Base-by-base conservation (phyloP, 1,140 invertebrate species). In the Drosophila oshimai region DNA sequence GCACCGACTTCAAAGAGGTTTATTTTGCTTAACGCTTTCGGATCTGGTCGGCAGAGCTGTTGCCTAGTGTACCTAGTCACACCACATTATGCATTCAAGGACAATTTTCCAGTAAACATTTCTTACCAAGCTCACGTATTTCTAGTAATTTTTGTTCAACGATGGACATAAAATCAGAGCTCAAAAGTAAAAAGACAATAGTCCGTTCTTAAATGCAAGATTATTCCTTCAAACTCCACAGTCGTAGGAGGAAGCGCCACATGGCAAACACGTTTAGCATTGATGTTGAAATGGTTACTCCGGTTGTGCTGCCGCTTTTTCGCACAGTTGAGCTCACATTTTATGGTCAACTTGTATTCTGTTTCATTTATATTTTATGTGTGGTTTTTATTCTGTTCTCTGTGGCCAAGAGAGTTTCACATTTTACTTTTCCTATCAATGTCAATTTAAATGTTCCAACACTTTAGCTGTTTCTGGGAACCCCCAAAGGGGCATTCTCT, bases 311-410 rank as follows among this genome's bases (percentile, higher is more conserved):
- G 26, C 51, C 26, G 24, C 18, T 58, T 61, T 42, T 61, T 60
- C 18, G 58, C 53, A 24, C 36, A 62, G 53, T 71, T 71, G 44
- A 61, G 53, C 54, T 71, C 39, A 71, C 53, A 62, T 74, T 83
- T 84, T 79, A 79, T 79, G 74, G 78, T 74, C 78, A 74, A 74
- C 46, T 74, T 75, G 42, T 29, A 68, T 55, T 36, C 39, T 46
- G 53, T 83, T 83, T 77, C 51, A 69, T 83, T 39, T 50, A 86
- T 86, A 71, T 74, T 79, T 86, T 34, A 86, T 80, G 69, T 76
- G 68, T 55, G 69, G 60, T 29, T 71, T 41, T 29, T 41, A 36
- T 47, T 26, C 13, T 15, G 22, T 51, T 44, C n/a, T 28, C 33
- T 7, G 7, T 33, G 33, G 41, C 28, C 54, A 44, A 68, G 68